Evolutionary conservation across 2,888 invertebrate species (phyloP), one percentile per base, ranked within the genome.

Genomic region (Emmelina monodactyla): DNA sequence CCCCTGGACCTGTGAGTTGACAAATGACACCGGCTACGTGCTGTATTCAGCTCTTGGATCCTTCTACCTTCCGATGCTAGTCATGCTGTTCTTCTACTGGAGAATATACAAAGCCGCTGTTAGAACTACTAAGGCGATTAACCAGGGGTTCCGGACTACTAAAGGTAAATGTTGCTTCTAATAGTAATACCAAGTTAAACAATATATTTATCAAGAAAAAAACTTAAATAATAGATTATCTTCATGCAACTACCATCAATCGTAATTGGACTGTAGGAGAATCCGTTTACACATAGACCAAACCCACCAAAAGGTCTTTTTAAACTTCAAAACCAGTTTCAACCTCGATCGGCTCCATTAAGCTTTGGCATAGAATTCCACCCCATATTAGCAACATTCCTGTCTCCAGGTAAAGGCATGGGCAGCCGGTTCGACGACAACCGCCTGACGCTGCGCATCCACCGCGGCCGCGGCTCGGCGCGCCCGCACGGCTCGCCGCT

Each of bases 41-140:
- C 89, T 98, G 36, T 97, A 97, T 78, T 96, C 96, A 2, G 97
- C 97, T 1, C 84, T 97, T 14, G 97, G 97, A n/a, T 96, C 96
- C 44, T 97, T 97, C 85, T 97, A 94, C 79, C 89, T 97, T 55
- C 97, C 97, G 28, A 96, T 96, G 94, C 88, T 95, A 53, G 94
- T 97, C 48, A 97, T 97, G 94, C 83, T 96, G 53, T 97, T 96
- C 84, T 97, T 97, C 83, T 97, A 97, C 71, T 95, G 95, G 91
- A 85, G 94, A 51, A 97, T 97, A 52, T 97, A 97, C 79, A 86
- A 91, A 47, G 95, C 97, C 3, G 98, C 97, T 16, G 91, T 93
- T 10, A 87, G 92, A 47, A 94, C 94, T 14, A 94, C 94, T n/a
- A 87, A 88, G 51, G 94, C 94, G 39, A 94, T 94, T 57, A 94